phyloP scores from a whole-genome alignment of 2,113 vertebrate species.

The Mola mola region DNA sequence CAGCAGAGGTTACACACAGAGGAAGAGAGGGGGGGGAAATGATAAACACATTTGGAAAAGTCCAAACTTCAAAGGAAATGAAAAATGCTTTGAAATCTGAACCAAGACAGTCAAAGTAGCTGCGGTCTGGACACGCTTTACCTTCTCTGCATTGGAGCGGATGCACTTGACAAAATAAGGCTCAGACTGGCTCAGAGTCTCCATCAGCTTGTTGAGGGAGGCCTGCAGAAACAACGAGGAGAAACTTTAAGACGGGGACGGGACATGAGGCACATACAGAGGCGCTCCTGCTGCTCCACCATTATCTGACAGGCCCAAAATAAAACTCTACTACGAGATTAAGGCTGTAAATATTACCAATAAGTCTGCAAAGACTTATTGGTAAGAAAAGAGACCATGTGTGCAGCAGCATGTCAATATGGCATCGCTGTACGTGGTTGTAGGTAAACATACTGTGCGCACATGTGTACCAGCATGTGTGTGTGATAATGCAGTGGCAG shows the following conservation, averaged over 20 bases:
- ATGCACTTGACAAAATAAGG: conserved; percentile 99
- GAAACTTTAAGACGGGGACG: not conserved
- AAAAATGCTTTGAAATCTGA: conserved; percentile 52
- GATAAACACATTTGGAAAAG: conserved; percentile 42
- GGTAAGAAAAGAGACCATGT: not conserved
- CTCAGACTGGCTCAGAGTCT: conserved; percentile 95
- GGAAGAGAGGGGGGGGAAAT: conserved; percentile 24
- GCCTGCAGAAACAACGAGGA: conserved; percentile 78
- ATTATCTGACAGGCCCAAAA: conserved; percentile 23
- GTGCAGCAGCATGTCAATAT: conserved; percentile 8
- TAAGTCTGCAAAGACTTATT: not conserved
- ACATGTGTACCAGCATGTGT: conserved; percentile 46
- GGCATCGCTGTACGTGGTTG: no score
- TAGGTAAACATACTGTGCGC: conserved; percentile 12
- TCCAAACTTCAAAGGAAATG: conserved; percentile 44
- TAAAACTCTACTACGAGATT: not conserved
- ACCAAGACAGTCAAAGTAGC: conserved; percentile 15
- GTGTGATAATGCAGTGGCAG: conserved; percentile 63
- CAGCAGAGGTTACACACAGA: conserved; percentile 36
- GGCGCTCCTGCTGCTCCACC: not conserved
- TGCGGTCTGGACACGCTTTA: conserved; percentile 58
- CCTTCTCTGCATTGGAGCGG: conserved; percentile 98
- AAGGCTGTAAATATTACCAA: not conserved
- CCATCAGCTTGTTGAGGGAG: conserved; percentile 97
- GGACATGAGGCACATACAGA: not conserved